These are phyloP conservation scores for Brachionus paranguensis DNA, from an alignment of 1,140 invertebrate genomes.

Conservation along the genomic window DNA sequence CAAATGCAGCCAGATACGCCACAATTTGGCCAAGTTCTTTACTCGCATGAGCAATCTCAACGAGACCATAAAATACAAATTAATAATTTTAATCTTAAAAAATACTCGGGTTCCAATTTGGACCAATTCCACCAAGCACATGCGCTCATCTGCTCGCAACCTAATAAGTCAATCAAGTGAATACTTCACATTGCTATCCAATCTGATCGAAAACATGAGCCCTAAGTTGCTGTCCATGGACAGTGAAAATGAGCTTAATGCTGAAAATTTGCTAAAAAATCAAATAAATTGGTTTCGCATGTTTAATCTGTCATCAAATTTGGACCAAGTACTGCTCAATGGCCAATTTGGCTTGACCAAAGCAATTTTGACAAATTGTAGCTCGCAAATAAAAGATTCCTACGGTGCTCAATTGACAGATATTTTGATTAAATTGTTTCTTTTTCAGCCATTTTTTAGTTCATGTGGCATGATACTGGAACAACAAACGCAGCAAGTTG, in stretches of 20 bases:
- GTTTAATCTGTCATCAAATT: slow-evolving; percentile 54
- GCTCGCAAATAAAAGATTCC: not conserved
- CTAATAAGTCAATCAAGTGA: slow-evolving; percentile 55
- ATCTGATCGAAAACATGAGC: slow-evolving; percentile 48
- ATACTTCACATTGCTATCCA: slow-evolving; percentile 59
- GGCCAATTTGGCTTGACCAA: slow-evolving; percentile 58
- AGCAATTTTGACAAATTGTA: slow-evolving; percentile 56
- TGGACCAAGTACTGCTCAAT: slow-evolving; percentile 56
- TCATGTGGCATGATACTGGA: not conserved
- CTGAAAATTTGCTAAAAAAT: slow-evolving; percentile 56
- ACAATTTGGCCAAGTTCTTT: slow-evolving; percentile 9
- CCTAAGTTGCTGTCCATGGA: not conserved
- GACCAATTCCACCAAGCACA: slow-evolving; percentile 55
- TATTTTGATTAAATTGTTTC: slow-evolving; percentile 58
- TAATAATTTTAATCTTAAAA: slow-evolving; percentile 46
- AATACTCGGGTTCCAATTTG: slow-evolving; percentile 60
- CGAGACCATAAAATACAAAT: not conserved
- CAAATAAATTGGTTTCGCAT: slow-evolving; percentile 58
- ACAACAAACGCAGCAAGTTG: slow-evolving; percentile 44
- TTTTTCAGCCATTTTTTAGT: slow-evolving; percentile 44
- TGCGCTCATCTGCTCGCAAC: slow-evolving; percentile 57
- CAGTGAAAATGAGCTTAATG: slow-evolving; percentile 46
- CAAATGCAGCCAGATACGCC: not conserved
- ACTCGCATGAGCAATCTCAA: not conserved
- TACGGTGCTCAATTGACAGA: slow-evolving; percentile 42